Percentiles rank a stretch among this genome's conserved stretches.
Conservation (phyloP, 1,140 invertebrate species). For the Drosophila novamexicana region DNA sequence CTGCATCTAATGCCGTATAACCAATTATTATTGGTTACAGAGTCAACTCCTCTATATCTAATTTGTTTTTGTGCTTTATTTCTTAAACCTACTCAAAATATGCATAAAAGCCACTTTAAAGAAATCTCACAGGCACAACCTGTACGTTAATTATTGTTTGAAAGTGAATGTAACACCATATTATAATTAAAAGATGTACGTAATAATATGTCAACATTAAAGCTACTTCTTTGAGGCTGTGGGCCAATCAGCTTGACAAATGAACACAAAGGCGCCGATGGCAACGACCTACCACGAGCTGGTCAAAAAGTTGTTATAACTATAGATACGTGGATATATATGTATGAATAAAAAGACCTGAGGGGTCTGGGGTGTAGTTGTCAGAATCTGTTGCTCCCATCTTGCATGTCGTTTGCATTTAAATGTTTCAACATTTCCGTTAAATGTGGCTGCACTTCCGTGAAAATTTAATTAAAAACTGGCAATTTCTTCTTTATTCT, state of each 20-base stretch:
- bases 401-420: constrained; percentile 53
- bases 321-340: neutral
- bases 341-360: neutral
- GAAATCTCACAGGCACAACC: no score
- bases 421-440: constrained; percentile 67
- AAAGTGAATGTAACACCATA: no score
- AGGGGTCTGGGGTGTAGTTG: no score
- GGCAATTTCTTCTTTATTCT: constrained; percentile 37
- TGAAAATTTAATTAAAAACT: constrained; percentile 73
- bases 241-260: constrained; percentile 22
- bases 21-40: no score
- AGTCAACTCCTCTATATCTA: no score
- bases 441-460: constrained; percentile 64
- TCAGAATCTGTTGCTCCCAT: constrained; percentile 15
- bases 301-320: neutral
- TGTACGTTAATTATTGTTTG: no score
- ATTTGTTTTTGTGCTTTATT: no score
- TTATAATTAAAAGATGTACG: neutral
- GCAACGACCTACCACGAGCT: neutral
- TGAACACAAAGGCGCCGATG: constrained; percentile 12
- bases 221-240: constrained; percentile 2
- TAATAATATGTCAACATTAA: constrained; percentile 3
- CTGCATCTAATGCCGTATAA: no score
- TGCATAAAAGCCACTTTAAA: no score
- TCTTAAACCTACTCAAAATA: no score